phyloP scores from a whole-genome alignment of 2,113 vertebrate genomes.

The Tyto alba region DNA sequence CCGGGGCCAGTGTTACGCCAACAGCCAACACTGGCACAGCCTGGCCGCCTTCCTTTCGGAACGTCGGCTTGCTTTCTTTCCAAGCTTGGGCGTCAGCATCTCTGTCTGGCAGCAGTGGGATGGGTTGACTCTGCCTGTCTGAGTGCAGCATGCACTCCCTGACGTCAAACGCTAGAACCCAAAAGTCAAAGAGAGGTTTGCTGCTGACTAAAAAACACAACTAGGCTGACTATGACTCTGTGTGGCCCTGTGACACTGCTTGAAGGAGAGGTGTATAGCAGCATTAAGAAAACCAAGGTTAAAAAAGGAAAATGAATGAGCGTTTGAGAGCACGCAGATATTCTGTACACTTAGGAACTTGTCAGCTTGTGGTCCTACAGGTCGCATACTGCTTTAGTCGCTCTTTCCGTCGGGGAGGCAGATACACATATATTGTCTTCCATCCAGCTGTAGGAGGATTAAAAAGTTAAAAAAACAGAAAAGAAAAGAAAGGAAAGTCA shows the following conservation, averaged over 20 bases:
- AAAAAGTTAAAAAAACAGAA: neutral
- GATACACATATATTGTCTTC: rapidly evolving
- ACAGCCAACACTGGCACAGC: rapidly evolving
- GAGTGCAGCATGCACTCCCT: rapidly evolving
- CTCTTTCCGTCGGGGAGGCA: neutral
- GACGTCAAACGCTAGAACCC: neutral
- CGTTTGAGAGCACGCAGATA: rapidly evolving
- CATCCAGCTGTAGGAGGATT: neutral
- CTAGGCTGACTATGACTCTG: rapidly evolving
- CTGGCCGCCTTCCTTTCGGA: rapidly evolving
- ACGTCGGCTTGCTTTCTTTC: rapidly evolving
- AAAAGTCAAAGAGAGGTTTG: neutral
- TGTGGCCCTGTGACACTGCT: neutral
- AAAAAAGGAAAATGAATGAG: neutral
- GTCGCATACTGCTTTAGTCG: neutral
- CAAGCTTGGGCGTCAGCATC: rapidly evolving
- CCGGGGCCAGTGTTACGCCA: rapidly evolving
- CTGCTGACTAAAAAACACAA: neutral
- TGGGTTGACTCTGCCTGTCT: rapidly evolving
- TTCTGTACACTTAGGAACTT: neutral
- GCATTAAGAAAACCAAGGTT: neutral
- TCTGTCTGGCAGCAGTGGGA: rapidly evolving
- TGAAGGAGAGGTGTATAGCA: neutral
- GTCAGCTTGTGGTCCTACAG: neutral
- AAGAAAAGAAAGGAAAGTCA: neutral